Evolutionary conservation across 2,797 vertebrate genomes (phyloP).

Genomic region (Falco berigora): DNA sequence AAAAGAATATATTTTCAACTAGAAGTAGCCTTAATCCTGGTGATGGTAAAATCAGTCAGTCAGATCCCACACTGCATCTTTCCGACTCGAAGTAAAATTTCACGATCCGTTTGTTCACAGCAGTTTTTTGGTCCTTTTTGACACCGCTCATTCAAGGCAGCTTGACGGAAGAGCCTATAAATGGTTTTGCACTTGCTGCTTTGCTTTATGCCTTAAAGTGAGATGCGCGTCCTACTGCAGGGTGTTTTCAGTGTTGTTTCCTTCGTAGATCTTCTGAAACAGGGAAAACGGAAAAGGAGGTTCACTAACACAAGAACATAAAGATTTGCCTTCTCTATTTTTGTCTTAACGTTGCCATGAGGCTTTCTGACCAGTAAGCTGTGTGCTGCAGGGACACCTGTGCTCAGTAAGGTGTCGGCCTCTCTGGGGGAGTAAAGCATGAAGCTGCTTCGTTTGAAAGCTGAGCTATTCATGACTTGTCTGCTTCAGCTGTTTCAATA

Average conservation of each 20-base stretch:
- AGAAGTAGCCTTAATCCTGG: neutral
- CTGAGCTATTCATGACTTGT: neutral
- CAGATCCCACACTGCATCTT: neutral
- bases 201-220: neutral
- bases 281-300: neutral
- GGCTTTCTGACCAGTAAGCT: neutral
- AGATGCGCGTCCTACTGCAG: neutral
- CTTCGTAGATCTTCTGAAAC: neutral
- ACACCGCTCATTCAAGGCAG: neutral
- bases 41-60: neutral
- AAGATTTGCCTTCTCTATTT: neutral
- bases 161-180: neutral
- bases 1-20: neutral
- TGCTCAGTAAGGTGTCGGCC: neutral
- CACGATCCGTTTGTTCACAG: neutral
- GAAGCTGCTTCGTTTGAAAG: neutral
- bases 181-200: neutral
- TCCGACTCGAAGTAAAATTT: neutral
- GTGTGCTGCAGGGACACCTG: neutral
- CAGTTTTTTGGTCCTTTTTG: neutral
- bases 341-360: neutral
- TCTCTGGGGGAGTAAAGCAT: neutral
- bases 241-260: neutral
- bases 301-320: neutral
- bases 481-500: neutral